Evolutionary conservation across 2,113 vertebrate genomes (phyloP).

Genomic region (Cepphus grylle): DNA sequence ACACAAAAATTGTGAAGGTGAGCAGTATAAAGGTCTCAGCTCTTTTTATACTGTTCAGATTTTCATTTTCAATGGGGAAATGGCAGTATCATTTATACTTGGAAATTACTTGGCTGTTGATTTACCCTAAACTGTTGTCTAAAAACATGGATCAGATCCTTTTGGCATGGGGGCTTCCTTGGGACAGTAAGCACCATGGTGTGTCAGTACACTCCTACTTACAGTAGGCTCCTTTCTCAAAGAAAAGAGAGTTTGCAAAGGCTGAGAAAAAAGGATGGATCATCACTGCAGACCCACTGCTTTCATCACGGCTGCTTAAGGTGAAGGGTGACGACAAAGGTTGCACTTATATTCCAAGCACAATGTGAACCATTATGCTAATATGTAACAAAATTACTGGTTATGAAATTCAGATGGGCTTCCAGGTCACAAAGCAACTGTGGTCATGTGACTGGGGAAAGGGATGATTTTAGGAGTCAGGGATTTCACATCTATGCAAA

Average conservation of each 20-base stretch:
- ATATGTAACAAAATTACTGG: neutral
- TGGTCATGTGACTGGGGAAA: neutral
- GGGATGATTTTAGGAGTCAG: neutral
- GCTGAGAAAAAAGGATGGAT: neutral
- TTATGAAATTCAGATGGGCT: conserved; percentile 9
- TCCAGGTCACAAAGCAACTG: neutral
- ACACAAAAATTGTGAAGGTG: neutral
- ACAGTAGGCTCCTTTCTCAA: neutral
- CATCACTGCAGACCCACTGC: neutral
- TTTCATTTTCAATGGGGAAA: neutral
- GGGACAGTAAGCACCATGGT: neutral
- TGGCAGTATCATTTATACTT: neutral
- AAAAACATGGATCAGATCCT: neutral
- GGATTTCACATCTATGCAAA: neutral
- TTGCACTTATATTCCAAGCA: neutral
- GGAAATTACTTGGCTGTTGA: neutral
- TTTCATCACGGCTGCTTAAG: neutral
- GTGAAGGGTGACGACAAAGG: neutral
- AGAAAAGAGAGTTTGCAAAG: neutral
- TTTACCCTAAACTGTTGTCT: neutral
- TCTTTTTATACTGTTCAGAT: neutral
- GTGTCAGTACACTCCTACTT: neutral
- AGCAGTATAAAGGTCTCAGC: neutral
- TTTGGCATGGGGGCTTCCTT: neutral
- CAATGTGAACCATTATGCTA: neutral